Evolutionary conservation across 2,113 vertebrate species (phyloP).

Genomic region (Toxostoma redivivum): DNA sequence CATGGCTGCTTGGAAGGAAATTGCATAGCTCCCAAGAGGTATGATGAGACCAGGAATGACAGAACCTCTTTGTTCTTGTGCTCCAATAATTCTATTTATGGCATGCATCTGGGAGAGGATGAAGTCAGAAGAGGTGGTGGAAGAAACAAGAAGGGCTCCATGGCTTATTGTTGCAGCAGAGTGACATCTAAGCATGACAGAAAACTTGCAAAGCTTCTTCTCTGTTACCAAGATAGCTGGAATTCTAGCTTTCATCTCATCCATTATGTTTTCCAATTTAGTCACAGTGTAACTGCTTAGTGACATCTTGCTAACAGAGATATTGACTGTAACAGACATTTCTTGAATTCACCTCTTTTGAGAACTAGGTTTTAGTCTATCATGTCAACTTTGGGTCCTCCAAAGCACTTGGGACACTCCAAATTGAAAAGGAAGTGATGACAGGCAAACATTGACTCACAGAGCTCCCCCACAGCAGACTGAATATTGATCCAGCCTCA

Average conservation of each 20-base stretch:
- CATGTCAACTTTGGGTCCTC: not conserved
- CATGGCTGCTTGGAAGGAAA: not conserved
- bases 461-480: not conserved
- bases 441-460: not conserved
- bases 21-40: accelerated
- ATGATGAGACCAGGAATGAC: not conserved
- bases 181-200: not conserved
- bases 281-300: not conserved
- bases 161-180: not conserved
- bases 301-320: not conserved
- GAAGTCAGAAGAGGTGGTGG: not conserved
- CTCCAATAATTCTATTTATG: not conserved
- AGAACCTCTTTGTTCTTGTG: not conserved
- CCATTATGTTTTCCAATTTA: not conserved
- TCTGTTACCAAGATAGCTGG: not conserved
- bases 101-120: not conserved
- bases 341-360: accelerated
- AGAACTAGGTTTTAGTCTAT: not conserved
- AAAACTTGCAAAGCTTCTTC: not conserved
- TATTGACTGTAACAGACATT: not conserved
- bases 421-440: not conserved
- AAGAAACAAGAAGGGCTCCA: not conserved
- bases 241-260: not conserved
- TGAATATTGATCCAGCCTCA: not conserved
- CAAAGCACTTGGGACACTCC: not conserved